Base-by-base conservation (phyloP, 2,888 invertebrate genomes). In the Zhengitettix transpicula region DNA sequence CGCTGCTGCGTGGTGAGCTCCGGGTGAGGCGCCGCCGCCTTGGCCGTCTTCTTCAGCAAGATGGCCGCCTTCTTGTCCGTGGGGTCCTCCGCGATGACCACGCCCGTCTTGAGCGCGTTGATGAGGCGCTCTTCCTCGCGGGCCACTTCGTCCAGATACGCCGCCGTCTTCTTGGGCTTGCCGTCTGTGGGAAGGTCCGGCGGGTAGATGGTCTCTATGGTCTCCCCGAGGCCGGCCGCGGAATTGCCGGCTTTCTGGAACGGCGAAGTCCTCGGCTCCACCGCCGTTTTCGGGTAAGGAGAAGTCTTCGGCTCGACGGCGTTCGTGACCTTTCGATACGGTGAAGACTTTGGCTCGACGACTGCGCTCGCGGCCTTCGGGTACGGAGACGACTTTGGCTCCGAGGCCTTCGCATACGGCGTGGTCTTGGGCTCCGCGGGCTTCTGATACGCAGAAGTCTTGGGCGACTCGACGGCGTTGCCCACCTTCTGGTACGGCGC, bases 81-180 rank as follows among this genome's bases (percentile, higher is more conserved):
- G 51, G 72, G 69, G 60, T 78, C 78, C 63, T 80, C 81, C 61
- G 73, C 76, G 54, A 83, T 76, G 8, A 83, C 74, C 41, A 78
- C 78, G 14, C 88, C 88, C 40, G 87, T 87, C 68, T 88, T 85
- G 62, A 89, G 73, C 11, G 89, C 89, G 67, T 87, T 83, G 66
- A 89, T 81, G 63, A 89, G 76, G 58, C 86, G 77, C 71, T 88
- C 88, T 70, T 89, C 89, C 69, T 89, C 89, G 41, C 85, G 78
- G n/a, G 87, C 87, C 9, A 89, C 87, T 72, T 87, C 85, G 64
- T 84, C 80, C 60, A 81, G 73, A 72, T 63, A 64, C 28, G 60
- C 60, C 17, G 55, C 81, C 75, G 62, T 78, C 78, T 42, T 67
- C 63, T 52, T 67, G 66, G 1, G 68, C 40, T 57, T 62, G 51